Evolutionary conservation across 2,797 vertebrate species (phyloP).

Genomic region (Lepus townsendii): DNA sequence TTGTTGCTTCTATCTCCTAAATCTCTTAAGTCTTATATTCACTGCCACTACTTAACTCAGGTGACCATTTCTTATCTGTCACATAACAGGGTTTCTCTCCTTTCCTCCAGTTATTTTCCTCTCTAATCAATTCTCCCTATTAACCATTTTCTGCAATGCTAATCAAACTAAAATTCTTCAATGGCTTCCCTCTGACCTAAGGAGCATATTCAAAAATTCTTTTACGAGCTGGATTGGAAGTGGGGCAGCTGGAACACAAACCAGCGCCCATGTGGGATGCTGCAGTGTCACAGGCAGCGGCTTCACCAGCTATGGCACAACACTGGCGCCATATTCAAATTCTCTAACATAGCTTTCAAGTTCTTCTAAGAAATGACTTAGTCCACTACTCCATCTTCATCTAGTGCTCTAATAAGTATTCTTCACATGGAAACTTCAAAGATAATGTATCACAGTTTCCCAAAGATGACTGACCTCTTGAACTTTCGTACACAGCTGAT

Average conservation of each 20-base stretch:
- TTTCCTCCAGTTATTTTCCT: constrained; percentile 12
- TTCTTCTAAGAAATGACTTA: neutral
- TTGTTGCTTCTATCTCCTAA: neutral
- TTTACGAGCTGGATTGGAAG: neutral
- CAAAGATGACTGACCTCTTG: neutral
- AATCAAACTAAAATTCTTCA: constrained; percentile 40
- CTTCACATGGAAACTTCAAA: neutral
- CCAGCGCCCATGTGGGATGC: too few species aligned
- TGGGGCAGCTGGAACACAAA: too few species aligned
- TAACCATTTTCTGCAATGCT: constrained; percentile 36
- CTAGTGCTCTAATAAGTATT: neutral
- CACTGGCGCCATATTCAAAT: neutral
- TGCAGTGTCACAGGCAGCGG: too few species aligned
- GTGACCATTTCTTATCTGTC: neutral
- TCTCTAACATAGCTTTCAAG: constrained; percentile 41
- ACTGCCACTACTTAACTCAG: constrained; percentile 1
- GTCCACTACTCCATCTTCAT: neutral
- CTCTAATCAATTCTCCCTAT: neutral
- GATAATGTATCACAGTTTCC: neutral
- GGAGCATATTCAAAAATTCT: neutral
- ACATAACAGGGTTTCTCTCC: neutral
- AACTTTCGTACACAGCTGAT: neutral
- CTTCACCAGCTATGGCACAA: too few species aligned
- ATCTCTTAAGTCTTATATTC: constrained; percentile 1
- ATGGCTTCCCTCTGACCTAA: neutral